A percentile compares a stretch with the other conserved stretches of the same genome.
phyloP scores from a whole-genome alignment of 2,797 vertebrate species.

The Phoebastria nigripes region DNA sequence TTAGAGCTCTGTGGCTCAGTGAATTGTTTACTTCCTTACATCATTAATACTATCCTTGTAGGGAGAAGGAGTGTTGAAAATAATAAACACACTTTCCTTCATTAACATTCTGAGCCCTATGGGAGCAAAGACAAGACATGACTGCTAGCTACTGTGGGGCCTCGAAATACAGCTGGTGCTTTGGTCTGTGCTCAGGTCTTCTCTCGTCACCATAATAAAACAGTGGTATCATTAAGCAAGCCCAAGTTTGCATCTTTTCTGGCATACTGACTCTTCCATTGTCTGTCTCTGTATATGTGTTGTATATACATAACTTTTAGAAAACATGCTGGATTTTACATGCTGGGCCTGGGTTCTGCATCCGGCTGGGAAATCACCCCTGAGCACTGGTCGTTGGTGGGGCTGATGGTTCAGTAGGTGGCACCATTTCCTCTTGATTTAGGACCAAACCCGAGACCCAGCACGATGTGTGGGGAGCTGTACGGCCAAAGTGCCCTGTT shows the following conservation, averaged over 20 bases:
- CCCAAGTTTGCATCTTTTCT: not conserved
- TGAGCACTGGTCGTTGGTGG: not conserved
- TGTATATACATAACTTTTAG: too few species aligned
- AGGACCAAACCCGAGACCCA: not conserved
- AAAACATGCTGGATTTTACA: not conserved
- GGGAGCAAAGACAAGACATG: not conserved
- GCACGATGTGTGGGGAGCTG: not conserved
- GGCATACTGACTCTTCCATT: not conserved
- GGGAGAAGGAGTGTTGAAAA: constrained; percentile 25
- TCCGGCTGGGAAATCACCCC: not conserved
- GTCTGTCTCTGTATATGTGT: not conserved
- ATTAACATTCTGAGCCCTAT: constrained; percentile 27
- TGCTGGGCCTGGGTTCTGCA: fast-evolving
- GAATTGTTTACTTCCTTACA: constrained; percentile 57
- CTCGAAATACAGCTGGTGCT: not conserved
- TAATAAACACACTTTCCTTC: constrained; percentile 32
- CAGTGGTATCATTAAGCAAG: not conserved
- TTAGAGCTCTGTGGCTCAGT: constrained; percentile 35
- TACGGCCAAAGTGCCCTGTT: not conserved
- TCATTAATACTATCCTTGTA: constrained; percentile 50
- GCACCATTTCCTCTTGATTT: constrained; percentile 41
- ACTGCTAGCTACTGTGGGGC: not conserved
- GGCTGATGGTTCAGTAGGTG: constrained; percentile 33
- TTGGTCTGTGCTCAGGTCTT: not conserved
- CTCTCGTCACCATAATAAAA: not conserved